Base-by-base conservation (phyloP, 2,797 vertebrate genomes). In the Sebastes vulpes region DNA sequence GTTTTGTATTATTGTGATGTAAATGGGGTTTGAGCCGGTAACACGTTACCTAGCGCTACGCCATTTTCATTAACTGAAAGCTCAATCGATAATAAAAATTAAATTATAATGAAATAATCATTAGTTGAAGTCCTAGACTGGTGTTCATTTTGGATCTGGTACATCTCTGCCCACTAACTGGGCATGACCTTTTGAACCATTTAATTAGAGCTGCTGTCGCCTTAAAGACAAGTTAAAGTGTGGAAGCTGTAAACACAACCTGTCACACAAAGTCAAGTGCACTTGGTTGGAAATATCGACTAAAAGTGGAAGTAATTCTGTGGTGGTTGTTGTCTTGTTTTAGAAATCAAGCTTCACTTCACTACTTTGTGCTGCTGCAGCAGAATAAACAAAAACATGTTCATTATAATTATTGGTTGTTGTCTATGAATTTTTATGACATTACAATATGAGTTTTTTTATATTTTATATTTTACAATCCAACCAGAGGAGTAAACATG, bases 171-270 rank as follows among this genome's bases (percentile, higher is more conserved):
- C 8, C 16, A 28, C 38, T 68, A 46, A 59, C 63, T 32, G 20
- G 11, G 10, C 23, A 21, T 23, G 29, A 10, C 18, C 3, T 35
- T 32, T 32, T 32, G 0, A 2, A 32, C 48, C 57, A 8, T 72
- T 54, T 65, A 66, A 71, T 67, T 58, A 38, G 26, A 72, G 14
- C 57, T 18, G 12, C 42, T 72, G 32, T 12, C 4, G 35, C 11
- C 35, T 38, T 14, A 38, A 38, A 38, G 35, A 38, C 35, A 38
- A 38, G 35, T 72, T 28, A 28, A 46, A 52, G n/a, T 25, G 32
- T n/a, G 35, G 64, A 63, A 21, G 65, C 65, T 35, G 28, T 69
- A 75, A 75, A 65, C 52, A 70, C 79, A 35, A 16, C 72, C 42
- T 75, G 65, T 59, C 78, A 35, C 32, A 58, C 71, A 68, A 50